Evolutionary conservation across 2,797 vertebrate genomes (phyloP), one percentile per base, ranked within the genome.

Genomic region (Echiichthys vipera): DNA sequence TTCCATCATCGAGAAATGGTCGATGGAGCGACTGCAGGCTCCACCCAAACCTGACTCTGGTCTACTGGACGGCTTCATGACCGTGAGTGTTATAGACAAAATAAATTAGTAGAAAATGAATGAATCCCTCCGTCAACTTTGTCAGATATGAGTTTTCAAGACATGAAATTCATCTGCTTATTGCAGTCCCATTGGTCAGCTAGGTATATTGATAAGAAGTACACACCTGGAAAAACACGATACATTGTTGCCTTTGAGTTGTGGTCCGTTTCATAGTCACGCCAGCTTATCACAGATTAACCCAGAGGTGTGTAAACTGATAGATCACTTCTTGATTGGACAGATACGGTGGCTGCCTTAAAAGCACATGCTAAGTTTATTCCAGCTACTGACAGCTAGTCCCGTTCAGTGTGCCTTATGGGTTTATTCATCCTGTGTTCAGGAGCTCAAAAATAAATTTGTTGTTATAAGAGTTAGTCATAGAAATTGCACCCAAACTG

Each of bases 41-140:
- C 96, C 91, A 2, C 88, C 97, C 1, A 95, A 94, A 89, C 95
- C 96, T 3, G 97, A 98, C 83, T 96, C 96, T 15, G 97, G 97
- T 55, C 95, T 99, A 55, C 92, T 97, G 9, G 96, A 96, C 45
- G 96, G 98, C 87, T 95, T 96, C 92, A 99, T 99, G 97, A 99
- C 97, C 42, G 98, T 99, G 78, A 96, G 97, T 92, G n/a, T 54
- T 5, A 20, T 47, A 6, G 8, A 59, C 1, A 15, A 8, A 70
- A 24, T 42, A 11, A 56, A 24, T 24, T 4, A 43, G 15, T 32
- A 7, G 39, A 30, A 20, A 58, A 47, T 32, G 7, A 37, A 24
- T 57, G 12, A 36, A 49, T 49, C 5, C 6, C 18, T 24, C 7
- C 10, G 13, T 45, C 3, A 13, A 40, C 24, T 40, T 25, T 55